These are phyloP conservation scores for Aleiodes testaceus DNA, from an alignment of 2,888 invertebrate species.

Conservation along the genomic window DNA sequence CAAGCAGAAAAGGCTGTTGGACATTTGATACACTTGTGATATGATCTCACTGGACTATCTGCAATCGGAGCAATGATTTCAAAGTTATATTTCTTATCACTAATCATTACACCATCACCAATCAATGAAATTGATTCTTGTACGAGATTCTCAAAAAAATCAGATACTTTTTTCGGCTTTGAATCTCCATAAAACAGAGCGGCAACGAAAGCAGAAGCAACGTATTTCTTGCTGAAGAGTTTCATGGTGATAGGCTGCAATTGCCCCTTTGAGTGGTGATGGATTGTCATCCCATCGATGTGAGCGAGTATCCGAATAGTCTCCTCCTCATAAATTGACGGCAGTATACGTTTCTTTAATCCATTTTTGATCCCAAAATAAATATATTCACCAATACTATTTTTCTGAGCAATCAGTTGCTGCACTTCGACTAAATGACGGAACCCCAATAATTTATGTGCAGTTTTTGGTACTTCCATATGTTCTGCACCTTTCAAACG, in stretches of 20 bases:
- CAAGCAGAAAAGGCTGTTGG: constrained; percentile 48
- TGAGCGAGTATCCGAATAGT: constrained; percentile 37
- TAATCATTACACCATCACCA: constrained; percentile 34
- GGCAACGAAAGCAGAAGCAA: background rate
- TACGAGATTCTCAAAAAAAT: constrained; percentile 46
- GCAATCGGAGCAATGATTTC: constrained; percentile 43
- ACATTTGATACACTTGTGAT: constrained; percentile 42
- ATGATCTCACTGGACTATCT: constrained; percentile 47
- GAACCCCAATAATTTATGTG: too few relatives aligned
- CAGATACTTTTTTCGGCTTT: constrained; percentile 38
- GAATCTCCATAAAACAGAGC: constrained; percentile 38
- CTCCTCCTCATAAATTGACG: constrained; percentile 8
- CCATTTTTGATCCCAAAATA: constrained; percentile 42
- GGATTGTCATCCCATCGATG: constrained; percentile 42
- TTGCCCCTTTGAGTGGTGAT: constrained; percentile 42
- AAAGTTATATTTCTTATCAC: constrained; percentile 38
- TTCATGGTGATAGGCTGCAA: constrained; percentile 43
- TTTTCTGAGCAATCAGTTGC: too few relatives aligned
- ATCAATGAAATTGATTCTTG: constrained; percentile 41
- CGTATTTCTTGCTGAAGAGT: constrained; percentile 19
- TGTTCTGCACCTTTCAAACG: too few relatives aligned
- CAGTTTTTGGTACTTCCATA: too few relatives aligned
- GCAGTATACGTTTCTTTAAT: constrained; percentile 20
- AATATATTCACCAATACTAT: background rate
- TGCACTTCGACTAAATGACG: too few relatives aligned